Base-by-base conservation (phyloP, 2,888 invertebrate species). In the Plagodis pulveraria region DNA sequence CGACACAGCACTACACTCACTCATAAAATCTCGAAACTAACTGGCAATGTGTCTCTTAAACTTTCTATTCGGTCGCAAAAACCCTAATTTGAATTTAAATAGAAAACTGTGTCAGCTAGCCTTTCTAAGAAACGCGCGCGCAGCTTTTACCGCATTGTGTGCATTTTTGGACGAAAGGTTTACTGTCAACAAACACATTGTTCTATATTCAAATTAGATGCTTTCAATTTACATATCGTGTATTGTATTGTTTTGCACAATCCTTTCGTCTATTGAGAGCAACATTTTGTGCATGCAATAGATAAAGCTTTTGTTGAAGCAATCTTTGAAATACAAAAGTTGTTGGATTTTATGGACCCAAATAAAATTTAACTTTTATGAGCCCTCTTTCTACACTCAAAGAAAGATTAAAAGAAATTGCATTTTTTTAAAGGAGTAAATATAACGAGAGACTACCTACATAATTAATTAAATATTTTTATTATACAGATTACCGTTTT, bases 1-100 rank as follows among this genome's bases (percentile, higher is more conserved):
- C 62, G 69, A 69, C 76, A 76, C 73, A 71, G 63, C 89, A 89
- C 89, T 79, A 85, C 89, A 87, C 83, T 78, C 85, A 76, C 83
- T 83, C 62, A 56, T 84, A 78, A 84, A 83, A 83, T 81, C 84
- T 82, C 67, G 69, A 70, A 74, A 71, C 74, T 73, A 64, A 91
- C 91, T 91, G 87, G 74, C 77, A 9, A 55, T 49, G 41, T 48
- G 36, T 70, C 47, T 68, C 56, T 55, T 32, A 53, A 68, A 88
- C 91, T 92, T 92, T 92, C 92, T 90, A 89, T 89, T 87, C 78
- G 66, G 77, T 63, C 61, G 86, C 87, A 74, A 85, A 91, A 88
- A 84, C 91, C 83, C 87, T 74, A 22, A 90, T 92, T 92, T 92
- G 86, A 91, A 92, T 92, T 86, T 86, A 82, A 71, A 85, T 84